These are phyloP conservation scores for Sebastes trivittatus DNA, from an alignment of 2,797 vertebrate species.

Conservation along the genomic window DNA sequence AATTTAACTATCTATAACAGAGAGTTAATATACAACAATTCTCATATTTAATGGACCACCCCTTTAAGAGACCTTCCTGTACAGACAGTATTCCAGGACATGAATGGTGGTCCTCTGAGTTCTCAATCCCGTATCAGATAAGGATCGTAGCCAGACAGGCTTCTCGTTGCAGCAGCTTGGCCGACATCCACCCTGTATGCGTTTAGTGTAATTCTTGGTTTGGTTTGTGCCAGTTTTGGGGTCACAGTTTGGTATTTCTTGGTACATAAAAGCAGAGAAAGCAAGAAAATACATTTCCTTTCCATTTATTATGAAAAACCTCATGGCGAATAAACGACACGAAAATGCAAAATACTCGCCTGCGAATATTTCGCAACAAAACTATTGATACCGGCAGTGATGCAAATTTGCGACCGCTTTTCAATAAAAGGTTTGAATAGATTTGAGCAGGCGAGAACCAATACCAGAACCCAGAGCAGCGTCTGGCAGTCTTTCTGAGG, in stretches of 20 bases:
- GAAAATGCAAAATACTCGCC: too few relatives aligned
- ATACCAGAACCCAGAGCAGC: too few relatives aligned
- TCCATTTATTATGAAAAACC: not conserved
- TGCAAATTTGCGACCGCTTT: too few relatives aligned
- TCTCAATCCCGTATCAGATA: slow-evolving; percentile 52
- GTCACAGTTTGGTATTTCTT: not conserved
- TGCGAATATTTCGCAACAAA: too few relatives aligned
- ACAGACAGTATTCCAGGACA: slow-evolving; percentile 36
- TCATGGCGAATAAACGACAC: not conserved
- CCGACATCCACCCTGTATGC: slow-evolving; percentile 16
- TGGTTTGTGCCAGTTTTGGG: not conserved
- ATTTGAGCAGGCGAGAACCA: accelerated
- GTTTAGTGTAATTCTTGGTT: slow-evolving; percentile 5
- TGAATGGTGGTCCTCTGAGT: slow-evolving; percentile 32
- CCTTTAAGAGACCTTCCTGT: slow-evolving; percentile 16
- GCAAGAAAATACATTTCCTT: not conserved
- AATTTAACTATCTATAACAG: not conserved
- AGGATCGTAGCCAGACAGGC: slow-evolving; percentile 36
- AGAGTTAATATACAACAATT: not conserved
- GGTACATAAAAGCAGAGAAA: not conserved
- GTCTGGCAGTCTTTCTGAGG: too few relatives aligned
- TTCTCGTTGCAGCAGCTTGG: slow-evolving; percentile 42
- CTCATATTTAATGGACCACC: not conserved
- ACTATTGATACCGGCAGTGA: too few relatives aligned
- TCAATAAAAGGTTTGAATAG: too few relatives aligned